Percentiles rank a stretch among this genome's conserved stretches.
Conservation (phyloP, 2,888 invertebrate genomes). For the Cantharis lateralis region DNA sequence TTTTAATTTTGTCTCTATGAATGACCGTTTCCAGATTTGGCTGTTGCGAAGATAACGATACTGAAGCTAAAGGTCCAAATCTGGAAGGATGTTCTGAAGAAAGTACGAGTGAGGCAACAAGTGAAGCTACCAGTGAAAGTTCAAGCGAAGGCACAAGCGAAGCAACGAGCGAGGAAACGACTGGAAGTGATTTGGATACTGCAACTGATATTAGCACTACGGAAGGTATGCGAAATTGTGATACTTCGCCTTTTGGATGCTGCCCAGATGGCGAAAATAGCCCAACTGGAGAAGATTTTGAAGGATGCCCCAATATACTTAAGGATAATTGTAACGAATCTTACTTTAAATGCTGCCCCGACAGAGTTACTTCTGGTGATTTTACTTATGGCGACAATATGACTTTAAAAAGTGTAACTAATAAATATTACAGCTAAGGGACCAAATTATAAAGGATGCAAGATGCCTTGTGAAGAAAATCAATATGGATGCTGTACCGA, state of each 20-base stretch:
- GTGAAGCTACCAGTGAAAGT: neutral
- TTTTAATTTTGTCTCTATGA: neutral
- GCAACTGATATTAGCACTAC: conserved; percentile 19
- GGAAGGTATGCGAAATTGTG: conserved; percentile 55
- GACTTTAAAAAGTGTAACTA: neutral
- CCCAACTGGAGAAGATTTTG: conserved; percentile 66
- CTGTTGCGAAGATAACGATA: conserved; percentile 82
- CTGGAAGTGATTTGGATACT: conserved; percentile 22
- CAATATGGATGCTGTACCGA: conserved; percentile 89
- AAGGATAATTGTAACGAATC: conserved; percentile 61
- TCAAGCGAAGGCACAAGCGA: neutral
- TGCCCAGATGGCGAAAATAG: conserved; percentile 70
- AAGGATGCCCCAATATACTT: conserved; percentile 57
- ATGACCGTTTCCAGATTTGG: conserved; percentile 64
- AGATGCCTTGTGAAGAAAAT: conserved; percentile 67
- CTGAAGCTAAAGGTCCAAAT: conserved; percentile 60
- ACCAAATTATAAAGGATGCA: conserved; percentile 74
- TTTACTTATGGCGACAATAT: neutral
- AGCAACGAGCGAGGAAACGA: neutral
- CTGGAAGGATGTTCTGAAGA: conserved; percentile 47
- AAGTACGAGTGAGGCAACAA: conserved; percentile 11
- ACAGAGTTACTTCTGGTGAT: conserved; percentile 67
- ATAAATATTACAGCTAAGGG: conserved; percentile 63
- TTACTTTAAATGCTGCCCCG: conserved; percentile 75
- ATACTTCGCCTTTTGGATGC: conserved; percentile 69